Evolutionary conservation across 2,113 vertebrate species (phyloP).

Genomic region (Axis porcinus): DNA sequence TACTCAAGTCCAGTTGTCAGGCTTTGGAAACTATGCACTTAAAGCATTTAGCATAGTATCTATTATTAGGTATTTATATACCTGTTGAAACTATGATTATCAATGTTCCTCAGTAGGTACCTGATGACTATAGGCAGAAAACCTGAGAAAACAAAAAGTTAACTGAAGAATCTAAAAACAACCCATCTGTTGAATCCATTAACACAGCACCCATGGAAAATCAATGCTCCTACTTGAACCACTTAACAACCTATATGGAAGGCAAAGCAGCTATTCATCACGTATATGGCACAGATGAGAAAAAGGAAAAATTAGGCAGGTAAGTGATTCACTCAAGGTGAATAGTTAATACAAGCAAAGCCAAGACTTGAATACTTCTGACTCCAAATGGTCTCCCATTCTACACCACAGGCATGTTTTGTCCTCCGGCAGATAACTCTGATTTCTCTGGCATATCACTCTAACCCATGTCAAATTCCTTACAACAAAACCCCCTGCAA

Average conservation of each 20-base stretch:
- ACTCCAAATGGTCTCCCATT: background rate
- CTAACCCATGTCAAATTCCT: constrained; percentile 18
- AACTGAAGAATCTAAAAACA: background rate
- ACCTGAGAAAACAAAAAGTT: background rate
- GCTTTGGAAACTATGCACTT: background rate
- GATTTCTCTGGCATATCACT: background rate
- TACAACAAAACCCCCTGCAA: background rate
- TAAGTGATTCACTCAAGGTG: background rate
- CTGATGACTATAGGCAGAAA: background rate
- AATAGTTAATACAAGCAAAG: background rate
- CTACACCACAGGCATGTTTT: background rate
- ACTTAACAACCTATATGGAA: background rate
- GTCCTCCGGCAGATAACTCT: background rate
- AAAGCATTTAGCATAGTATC: background rate
- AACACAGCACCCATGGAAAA: background rate
- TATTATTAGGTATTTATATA: background rate
- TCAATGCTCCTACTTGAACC: background rate
- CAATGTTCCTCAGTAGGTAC: background rate
- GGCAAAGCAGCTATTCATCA: constrained; percentile 1
- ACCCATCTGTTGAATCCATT: background rate
- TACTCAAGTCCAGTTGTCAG: background rate
- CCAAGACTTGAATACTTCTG: background rate
- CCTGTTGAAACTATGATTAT: background rate
- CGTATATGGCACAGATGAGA: background rate
- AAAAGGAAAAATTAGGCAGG: background rate